phyloP scores from a whole-genome alignment of 2,113 vertebrate species.

The Elgaria multicarinata region DNA sequence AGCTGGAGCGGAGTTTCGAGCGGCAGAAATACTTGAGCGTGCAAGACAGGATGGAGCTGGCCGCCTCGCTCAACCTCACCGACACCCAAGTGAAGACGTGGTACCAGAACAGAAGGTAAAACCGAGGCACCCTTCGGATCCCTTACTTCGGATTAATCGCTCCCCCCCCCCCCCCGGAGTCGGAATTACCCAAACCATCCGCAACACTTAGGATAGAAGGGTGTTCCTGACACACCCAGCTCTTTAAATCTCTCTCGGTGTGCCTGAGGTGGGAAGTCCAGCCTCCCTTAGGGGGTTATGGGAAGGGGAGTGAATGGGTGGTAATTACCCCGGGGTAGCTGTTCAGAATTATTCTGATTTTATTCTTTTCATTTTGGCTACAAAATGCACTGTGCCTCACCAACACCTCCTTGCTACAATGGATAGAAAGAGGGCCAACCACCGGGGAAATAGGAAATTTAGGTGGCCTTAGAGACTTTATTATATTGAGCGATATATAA shows the following conservation, averaged over 20 bases:
- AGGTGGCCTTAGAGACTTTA: no score
- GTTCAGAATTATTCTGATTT: neutral
- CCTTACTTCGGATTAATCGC: no score
- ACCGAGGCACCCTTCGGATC: neutral
- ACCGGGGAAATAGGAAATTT: no score
- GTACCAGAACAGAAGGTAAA: slow-evolving; percentile 99
- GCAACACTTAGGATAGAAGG: no score
- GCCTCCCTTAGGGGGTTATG: neutral
- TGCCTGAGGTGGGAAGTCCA: neutral
- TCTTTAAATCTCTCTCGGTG: no score
- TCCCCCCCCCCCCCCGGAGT: no score
- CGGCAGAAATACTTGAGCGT: slow-evolving; percentile 97
- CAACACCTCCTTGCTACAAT: neutral
- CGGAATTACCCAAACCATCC: neutral
- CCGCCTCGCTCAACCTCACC: slow-evolving; percentile 97
- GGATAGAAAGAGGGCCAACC: no score
- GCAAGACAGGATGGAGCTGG: slow-evolving; percentile 98
- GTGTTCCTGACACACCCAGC: no score
- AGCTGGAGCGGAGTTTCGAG: slow-evolving; percentile 98
- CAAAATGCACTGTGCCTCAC: neutral
- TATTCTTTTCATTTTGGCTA: neutral
- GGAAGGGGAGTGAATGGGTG: neutral
- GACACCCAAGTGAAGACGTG: slow-evolving; percentile 99
- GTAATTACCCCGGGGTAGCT: no score
- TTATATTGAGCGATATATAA: no score